Base-by-base conservation (phyloP, 2,888 invertebrate genomes). In the Dyspetes luteomarginatus region DNA sequence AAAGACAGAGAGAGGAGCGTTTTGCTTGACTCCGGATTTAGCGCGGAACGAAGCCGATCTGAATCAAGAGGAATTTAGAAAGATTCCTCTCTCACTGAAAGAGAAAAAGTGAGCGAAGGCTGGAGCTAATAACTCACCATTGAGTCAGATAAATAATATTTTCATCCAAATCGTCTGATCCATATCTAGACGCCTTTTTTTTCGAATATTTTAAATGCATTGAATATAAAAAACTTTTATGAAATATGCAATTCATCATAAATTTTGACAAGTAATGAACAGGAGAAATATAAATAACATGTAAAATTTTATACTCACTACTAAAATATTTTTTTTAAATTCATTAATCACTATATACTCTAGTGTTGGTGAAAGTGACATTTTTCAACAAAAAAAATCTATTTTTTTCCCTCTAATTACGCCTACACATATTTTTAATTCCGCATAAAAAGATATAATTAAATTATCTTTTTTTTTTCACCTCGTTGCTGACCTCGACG, bases 11-110 rank as follows among this genome's bases (percentile, higher is more conserved):
- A 4, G 0, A 48, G 48, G 5, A 45, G 19, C 60, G 41, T 76
- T 52, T 43, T 22, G 52, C 75, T 72, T 67, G 30, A 45, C 68
- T 68, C 36, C 52, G 41, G 58, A 83, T 81, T 78, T 68, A 78
- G 65, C 30, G 58, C 41, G 28, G 60, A 69, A 80, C 64, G 55
- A 67, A 83, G 64, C 50, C 55, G 80, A 69, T 77, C 24, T 72
- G n/a, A 68, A 36, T 26, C 52, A 19, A 73, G 52, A 55, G 45
- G 45, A 55, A 73, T 58, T 78, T 50, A 19, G 15, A 65, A 67
- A 60, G 65, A 12, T 78, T 55, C 30, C 56, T 24, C n/a, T 15
- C 28, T 75, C 36, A 36, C 19, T 22, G 30, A 48, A 43, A 30
- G 17, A 48, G 24, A 36, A 30, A 41, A 9, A 24, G 22, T 24